phyloP scores from a whole-genome alignment of 2,888 invertebrate species.

The Dolichopus griseipennis region DNA sequence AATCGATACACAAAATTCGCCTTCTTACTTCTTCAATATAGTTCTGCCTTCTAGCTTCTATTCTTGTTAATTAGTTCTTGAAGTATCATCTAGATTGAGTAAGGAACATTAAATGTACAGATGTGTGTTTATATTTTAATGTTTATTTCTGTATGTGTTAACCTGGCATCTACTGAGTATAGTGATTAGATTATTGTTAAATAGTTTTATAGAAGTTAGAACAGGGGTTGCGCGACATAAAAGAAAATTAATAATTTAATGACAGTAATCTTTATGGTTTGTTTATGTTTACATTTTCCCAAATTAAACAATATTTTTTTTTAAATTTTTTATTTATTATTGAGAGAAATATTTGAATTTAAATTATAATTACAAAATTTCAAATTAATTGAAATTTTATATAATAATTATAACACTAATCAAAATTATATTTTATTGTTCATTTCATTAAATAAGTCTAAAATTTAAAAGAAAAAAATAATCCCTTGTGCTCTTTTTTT shows the following conservation, averaged over 20 bases:
- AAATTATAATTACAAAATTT: too few species aligned
- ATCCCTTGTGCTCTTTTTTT: too few species aligned
- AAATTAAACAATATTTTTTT: too few species aligned
- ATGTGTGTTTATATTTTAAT: not conserved
- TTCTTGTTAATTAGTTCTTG: slow-evolving; percentile 3
- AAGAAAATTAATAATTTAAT: not conserved
- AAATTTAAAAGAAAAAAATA: too few species aligned
- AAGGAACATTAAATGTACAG: not conserved
- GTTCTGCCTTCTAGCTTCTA: slow-evolving; percentile 6
- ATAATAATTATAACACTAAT: too few species aligned
- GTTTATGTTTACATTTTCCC: not conserved
- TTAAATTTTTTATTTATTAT: too few species aligned
- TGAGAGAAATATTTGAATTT: too few species aligned
- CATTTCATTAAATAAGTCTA: too few species aligned
- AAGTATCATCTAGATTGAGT: slow-evolving; percentile 6
- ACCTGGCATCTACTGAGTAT: not conserved
- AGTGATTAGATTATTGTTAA: not conserved
- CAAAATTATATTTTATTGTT: too few species aligned
- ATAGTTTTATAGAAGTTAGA: not conserved
- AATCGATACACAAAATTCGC: slow-evolving; percentile 1
- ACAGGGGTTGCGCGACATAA: not conserved
- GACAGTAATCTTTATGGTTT: not conserved
- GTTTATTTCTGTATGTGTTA: not conserved
- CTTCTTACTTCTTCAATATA: slow-evolving; percentile 4
- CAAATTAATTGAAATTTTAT: too few species aligned